A percentile compares a stretch with the other conserved stretches of the same genome.
Evolutionary conservation across 2,888 invertebrate genomes (phyloP).

Genomic region (Pollenia griseotomentosa): DNA sequence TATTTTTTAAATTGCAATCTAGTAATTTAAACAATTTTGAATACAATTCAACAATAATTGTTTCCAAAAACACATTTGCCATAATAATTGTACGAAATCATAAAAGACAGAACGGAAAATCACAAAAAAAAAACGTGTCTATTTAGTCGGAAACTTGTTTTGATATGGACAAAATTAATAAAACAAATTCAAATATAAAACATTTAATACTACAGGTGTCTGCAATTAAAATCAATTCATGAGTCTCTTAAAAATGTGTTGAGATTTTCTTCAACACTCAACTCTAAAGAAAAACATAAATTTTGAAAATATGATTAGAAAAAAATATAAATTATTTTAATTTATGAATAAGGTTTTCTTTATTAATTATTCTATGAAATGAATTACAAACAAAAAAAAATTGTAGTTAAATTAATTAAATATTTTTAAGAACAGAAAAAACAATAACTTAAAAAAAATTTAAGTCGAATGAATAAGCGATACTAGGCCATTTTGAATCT

Average conservation of each 20-base stretch:
- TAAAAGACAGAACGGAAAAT: constrained; percentile 35
- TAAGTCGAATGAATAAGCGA: too few relatives aligned
- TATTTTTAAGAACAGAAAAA: too few relatives aligned
- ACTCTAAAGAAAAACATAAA: constrained; percentile 22
- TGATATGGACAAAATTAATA: not conserved
- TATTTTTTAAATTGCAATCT: not conserved
- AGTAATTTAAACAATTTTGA: constrained; percentile 40
- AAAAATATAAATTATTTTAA: constrained; percentile 23
- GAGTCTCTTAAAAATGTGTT: constrained; percentile 19
- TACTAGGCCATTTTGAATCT: too few relatives aligned
- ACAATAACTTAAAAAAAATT: too few relatives aligned
- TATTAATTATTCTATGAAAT: constrained; percentile 40
- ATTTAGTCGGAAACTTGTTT: constrained; percentile 31
- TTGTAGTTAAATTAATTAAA: constrained; percentile 29
- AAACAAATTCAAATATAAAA: constrained; percentile 32
- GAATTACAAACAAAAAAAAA: not conserved
- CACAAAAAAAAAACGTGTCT: not conserved
- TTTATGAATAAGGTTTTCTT: constrained; percentile 29
- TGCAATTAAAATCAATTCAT: constrained; percentile 58
- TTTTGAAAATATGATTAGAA: not conserved
- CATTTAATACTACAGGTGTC: constrained; percentile 58
- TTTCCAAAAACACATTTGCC: not conserved
- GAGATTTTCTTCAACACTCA: constrained; percentile 20
- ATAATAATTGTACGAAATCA: constrained; percentile 18
- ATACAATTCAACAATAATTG: constrained; percentile 50